Evolutionary conservation across 2,797 vertebrate genomes (phyloP).

Genomic region (Pangasius krempfi): DNA sequence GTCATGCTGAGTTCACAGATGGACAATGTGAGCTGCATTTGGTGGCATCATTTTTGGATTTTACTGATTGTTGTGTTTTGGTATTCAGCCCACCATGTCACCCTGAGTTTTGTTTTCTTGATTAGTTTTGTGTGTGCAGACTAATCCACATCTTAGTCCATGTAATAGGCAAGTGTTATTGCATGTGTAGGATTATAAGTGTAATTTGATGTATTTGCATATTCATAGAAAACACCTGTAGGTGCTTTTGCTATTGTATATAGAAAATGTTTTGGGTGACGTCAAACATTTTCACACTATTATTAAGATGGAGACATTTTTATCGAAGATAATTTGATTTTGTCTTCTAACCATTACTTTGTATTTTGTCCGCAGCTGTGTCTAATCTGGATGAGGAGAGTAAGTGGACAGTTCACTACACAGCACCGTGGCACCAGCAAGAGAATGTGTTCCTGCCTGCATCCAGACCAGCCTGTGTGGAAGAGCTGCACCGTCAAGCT

Average conservation of each 20-base stretch:
- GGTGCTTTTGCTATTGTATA: not conserved
- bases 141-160: not conserved
- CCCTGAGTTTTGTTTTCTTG: not conserved
- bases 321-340: not conserved
- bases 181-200: not conserved
- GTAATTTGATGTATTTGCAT: not conserved
- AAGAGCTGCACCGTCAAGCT: slow-evolving; percentile 94
- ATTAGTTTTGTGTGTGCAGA: not conserved
- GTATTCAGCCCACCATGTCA: not conserved
- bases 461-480: slow-evolving; percentile 88
- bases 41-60: not conserved
- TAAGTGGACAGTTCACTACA: slow-evolving; percentile 96
- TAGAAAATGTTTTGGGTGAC: not conserved
- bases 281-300: not conserved
- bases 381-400: slow-evolving; percentile 98
- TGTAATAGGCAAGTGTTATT: not conserved
- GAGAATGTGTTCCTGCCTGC: slow-evolving; percentile 94
- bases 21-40: slow-evolving; percentile 3
- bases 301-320: not conserved
- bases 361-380: slow-evolving; percentile 78
- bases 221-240: not conserved
- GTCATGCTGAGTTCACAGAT: slow-evolving; percentile 18
- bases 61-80: not conserved
- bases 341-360: not conserved
- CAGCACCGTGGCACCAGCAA: slow-evolving; percentile 95